Evolutionary conservation across 2,797 vertebrate genomes (phyloP), one percentile per base, ranked within the genome.

Genomic region (Anas georgica): DNA sequence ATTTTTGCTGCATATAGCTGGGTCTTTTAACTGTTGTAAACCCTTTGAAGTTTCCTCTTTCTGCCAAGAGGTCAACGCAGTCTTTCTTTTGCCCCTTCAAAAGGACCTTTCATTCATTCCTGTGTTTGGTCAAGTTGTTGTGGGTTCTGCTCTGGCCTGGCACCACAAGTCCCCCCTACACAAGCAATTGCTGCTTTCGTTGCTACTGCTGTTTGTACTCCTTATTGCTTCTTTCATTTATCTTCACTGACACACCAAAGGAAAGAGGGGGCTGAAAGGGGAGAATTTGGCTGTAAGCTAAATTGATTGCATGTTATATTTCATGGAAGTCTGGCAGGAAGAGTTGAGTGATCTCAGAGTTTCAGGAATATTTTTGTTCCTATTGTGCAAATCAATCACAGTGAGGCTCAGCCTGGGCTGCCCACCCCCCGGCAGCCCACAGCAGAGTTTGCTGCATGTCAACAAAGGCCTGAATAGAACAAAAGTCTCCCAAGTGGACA

Each of bases 261-360:
- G 95, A 85, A 96, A 95, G 91, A 72, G 73, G 69, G 90, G 86
- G 92, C 88, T 55, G 64, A 93, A 94, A 94, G 91, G 82, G 90
- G 93, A 92, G 93, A 96, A 94, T 96, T 92, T 97, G 95, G 90
- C 96, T 97, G 94, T 96, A 95, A 97, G 96, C 95, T 96, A 96
- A 97, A 97, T 96, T 96, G 96, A 97, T 97, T 97, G 96, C 96
- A 97, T 95, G 95, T 97, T 97, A 96, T 93, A 93, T 97, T 97
- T 94, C 92, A 96, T 95, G 94, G 94, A 92, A 91, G 95, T 95
- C 95, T 97, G 96, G 93, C 94, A 96, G 95, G 88, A 92, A 80
- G 90, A 64, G 92, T 35, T 83, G 92, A 93, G 88, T 93, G 95
- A 93, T 95, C 93, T 95, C 93, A 63, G 94, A 94, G 91, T 85